Evolutionary conservation across 2,888 invertebrate species (phyloP), one percentile per base, ranked within the genome.

Genomic region (Alentia gelatinosa): DNA sequence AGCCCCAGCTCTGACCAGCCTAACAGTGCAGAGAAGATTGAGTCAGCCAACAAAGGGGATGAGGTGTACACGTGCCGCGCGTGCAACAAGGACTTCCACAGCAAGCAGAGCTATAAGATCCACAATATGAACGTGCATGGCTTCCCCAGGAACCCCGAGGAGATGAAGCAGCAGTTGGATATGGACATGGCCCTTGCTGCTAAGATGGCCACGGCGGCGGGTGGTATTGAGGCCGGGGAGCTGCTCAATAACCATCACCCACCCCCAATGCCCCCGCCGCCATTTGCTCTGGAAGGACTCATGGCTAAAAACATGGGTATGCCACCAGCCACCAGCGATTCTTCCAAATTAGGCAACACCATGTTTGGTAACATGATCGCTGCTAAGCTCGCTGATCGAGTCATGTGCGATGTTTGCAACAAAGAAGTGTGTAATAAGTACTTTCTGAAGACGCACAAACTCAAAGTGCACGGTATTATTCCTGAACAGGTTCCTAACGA

Each of bases 361-460:
- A 95, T 95, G 94, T 95, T 95, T 93, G 94, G 95, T 74, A 95
- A 95, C 93, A 95, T 96, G 95, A 94, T 95, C n/a, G 95, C 96
- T 30, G 95, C 96, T 33, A 96, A 96, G 93, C 93, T 96, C 75
- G 96, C 96, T 35, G 96, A 96, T 91, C 94, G 96, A 33, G 96
- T 96, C 26, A 94, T 94, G 26, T 99, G 99, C 96, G 99, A 99
- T 96, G 98, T 99, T 93, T 99, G 99, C 96, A 99, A 99, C 97
- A 99, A 99, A 96, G 99, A 99, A 96, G 97, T 99, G 94, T 99
- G 99, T 97, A 99, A 99, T 97, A 99, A 99, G 96, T 99, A 99
- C 96, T 99, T 99, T 96, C 98, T 99, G 98, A 98, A 99, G 96
- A 99, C 99, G 0, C 99, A 99, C 97, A 99, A 99, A 98, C 98